A percentile compares a stretch with the other conserved stretches of the same genome.
phyloP scores from a whole-genome alignment of 2,888 invertebrate species.

The Alloscopus bannaensis region DNA sequence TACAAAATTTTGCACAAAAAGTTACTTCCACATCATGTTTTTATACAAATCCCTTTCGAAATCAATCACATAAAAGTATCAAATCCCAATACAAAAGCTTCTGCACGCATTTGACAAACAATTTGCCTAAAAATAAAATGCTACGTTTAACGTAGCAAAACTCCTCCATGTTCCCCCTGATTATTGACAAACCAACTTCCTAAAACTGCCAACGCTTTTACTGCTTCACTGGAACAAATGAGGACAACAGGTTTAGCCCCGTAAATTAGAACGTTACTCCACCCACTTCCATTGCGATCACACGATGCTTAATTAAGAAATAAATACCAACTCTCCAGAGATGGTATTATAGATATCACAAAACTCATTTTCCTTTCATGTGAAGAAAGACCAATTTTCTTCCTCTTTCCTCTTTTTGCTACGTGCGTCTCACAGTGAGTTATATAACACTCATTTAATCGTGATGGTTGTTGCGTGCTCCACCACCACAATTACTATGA shows the following conservation, averaged over 20 bases:
- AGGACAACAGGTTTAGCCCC: neutral
- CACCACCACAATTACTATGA: slow-evolving; percentile 36
- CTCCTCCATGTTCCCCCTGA: no score
- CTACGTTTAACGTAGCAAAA: no score
- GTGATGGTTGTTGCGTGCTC: slow-evolving; percentile 49
- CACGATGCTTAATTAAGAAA: slow-evolving; percentile 43
- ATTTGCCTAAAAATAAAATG: no score
- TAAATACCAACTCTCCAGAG: slow-evolving; percentile 46
- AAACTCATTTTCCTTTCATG: slow-evolving; percentile 49
- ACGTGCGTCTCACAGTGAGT: neutral
- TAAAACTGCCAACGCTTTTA: no score
- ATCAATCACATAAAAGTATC: no score
- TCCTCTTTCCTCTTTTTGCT: slow-evolving; percentile 1
- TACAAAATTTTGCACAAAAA: no score
- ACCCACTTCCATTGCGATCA: neutral
- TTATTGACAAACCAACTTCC: no score
- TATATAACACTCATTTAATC: slow-evolving; percentile 11
- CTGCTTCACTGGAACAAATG: neutral
- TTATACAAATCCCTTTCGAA: no score
- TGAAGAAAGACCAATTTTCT: slow-evolving; percentile 33
- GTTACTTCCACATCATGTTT: no score
- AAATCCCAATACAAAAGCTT: neutral
- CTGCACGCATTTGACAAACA: neutral
- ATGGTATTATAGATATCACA: slow-evolving; percentile 54
- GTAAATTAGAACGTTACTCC: neutral